These are phyloP conservation scores for Rousettus leschenaultii DNA, from an alignment of 2,113 vertebrate genomes.

Conservation along the genomic window DNA sequence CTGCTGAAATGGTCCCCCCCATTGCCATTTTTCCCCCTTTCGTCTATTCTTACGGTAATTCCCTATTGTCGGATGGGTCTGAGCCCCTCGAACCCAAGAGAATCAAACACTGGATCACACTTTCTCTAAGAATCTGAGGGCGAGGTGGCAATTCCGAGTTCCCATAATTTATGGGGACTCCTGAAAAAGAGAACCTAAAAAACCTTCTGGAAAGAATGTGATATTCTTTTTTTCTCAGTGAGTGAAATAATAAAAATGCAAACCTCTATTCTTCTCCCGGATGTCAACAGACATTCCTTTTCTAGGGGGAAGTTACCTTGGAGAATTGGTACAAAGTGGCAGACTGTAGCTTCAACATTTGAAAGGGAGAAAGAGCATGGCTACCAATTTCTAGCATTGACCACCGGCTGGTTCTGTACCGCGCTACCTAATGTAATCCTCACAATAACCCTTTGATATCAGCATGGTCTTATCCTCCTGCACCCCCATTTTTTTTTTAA, in stretches of 20 bases:
- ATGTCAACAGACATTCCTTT: neutral
- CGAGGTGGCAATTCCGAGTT: neutral
- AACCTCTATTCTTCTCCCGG: neutral
- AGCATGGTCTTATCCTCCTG: neutral
- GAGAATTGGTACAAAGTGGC: neutral
- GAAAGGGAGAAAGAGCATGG: neutral
- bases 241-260: conserved; percentile 19
- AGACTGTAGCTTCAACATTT: neutral
- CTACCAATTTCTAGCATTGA: too few species aligned
- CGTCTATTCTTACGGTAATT: neutral
- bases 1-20: neutral
- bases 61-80: neutral
- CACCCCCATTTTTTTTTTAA: neutral
- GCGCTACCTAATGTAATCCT: neutral
- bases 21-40: neutral
- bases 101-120: neutral
- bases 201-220: neutral
- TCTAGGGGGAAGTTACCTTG: neutral
- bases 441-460: neutral
- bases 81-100: neutral
- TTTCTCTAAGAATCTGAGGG: neutral
- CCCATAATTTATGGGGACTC: neutral
- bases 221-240: neutral
- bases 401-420: neutral
- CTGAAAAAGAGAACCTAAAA: neutral